Evolutionary conservation across 2,113 vertebrate genomes (phyloP), one percentile per base, ranked within the genome.

Genomic region (Pelecanus crispus): DNA sequence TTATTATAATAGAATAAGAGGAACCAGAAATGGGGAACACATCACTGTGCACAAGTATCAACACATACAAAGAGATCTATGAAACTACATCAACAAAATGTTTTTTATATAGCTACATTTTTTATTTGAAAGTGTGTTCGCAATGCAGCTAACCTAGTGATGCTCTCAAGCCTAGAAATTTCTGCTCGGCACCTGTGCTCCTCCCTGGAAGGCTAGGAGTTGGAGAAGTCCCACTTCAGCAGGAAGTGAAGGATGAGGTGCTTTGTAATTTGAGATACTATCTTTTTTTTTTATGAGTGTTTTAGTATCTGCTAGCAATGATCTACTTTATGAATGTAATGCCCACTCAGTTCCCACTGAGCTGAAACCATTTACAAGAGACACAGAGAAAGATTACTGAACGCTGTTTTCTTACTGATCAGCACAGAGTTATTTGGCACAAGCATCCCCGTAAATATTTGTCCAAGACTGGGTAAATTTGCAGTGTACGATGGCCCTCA

Each of bases 351-450:
- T 92, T 95, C 73, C 91, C 84, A 91, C 71, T 94, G 81, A 97
- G 94, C 55, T 4, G 5, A 96, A 97, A 81, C 71, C 85, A 96
- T 95, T 97, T 96, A 94, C 92, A 49, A 96, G 67, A 95, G 95
- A 75, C 72, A 78, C 38, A 96, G 92, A 97, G 62, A 81, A 90
- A 31, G 44, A 94, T 81, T 94, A 95, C 94, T 70, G 93, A 97
- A 97, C 53, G 14, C 86, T 83, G 53, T 93, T 96, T 97, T 97
- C 95, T 95, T 74, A 67, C 65, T 86, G 84, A 95, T 98, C 96
- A 97, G 97, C 87, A 97, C 92, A 96, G 95, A 98, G 97, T 93
- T 97, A 98, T 97, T 97, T 98, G 97, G 97, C 97, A 95, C 81
- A 52, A 90, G 66, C 68, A 94, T 90, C 74, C 97, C 81, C 20